Evolutionary conservation across 2,888 invertebrate genomes (phyloP), one percentile per base, ranked within the genome.

Genomic region (Anodontia alba): DNA sequence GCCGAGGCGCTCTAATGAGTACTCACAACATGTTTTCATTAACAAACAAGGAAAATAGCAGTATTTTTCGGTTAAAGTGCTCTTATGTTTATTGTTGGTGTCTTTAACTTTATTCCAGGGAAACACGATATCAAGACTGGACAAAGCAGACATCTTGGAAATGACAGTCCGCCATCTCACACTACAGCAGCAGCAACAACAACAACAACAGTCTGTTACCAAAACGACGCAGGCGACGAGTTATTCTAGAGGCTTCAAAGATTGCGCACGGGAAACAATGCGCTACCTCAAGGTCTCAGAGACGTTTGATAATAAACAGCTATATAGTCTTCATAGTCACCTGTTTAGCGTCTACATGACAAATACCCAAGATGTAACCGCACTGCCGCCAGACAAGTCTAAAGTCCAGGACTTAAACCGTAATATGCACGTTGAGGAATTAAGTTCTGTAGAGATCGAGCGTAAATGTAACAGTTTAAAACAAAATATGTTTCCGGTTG

Each of bases 231-330:
- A 26, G 26, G n/a, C 42, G 2, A 23, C n/a, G 23, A 23, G 68
- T 5, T 68, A 68, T 23, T 26, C 23, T n/a, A 38, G 43, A 15
- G 68, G 68, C 68, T 68, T 68, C 68, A 68, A 68, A 43, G 68
- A 68, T 42, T 68, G 68, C 17, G 42, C 68, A 38, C 38, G 68
- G 43, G 68, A 68, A 36, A 68, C 68, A 23, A 43, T 68, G 31
- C n/a, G 43, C 1, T 42, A 43, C n/a, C 68, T 68, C 26, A 12
- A 23, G 2, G 26, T 43, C 20, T 62, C 62, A 20, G n/a, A 33
- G 17, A 20, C 31, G 33, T 5, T 62, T 31, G 62, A 23, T 62
- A 33, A 33, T 62, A 17, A 33, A 2, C 31, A 17, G 31, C 20
- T 62, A 3, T 62, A 17, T 23, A 31, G 17, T 20, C 62, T 62